Percentiles rank a stretch among this genome's conserved stretches.
phyloP scores from a whole-genome alignment of 2,888 invertebrate genomes.

The Microctonus brassicae region DNA sequence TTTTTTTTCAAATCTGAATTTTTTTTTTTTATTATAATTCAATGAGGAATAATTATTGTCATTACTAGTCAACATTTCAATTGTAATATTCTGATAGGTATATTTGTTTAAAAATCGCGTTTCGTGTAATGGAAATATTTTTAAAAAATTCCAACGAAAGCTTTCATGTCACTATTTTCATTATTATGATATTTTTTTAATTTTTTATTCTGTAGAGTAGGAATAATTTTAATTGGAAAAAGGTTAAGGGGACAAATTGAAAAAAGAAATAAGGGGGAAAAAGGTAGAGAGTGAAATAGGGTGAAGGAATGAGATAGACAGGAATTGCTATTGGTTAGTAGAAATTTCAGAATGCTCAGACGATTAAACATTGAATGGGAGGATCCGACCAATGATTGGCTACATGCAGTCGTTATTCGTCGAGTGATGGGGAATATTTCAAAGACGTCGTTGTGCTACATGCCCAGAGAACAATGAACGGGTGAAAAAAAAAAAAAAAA shows the following conservation, averaged over 20 bases:
- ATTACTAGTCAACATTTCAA: too few relatives aligned
- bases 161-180: background rate
- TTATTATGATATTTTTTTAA: background rate
- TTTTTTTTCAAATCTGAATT: too few relatives aligned
- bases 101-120: too few relatives aligned
- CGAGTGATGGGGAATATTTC: background rate
- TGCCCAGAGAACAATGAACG: background rate
- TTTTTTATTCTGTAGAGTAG: background rate
- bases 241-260: background rate
- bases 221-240: background rate
- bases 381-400: slow-evolving; percentile 62
- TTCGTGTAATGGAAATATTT: too few relatives aligned
- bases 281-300: background rate
- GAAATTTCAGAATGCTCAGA: slow-evolving; percentile 56
- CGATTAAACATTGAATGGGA: slow-evolving; percentile 65
- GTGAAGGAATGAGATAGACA: background rate
- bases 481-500: background rate
- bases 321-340: slow-evolving; percentile 7
- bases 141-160: too few relatives aligned
- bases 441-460: background rate
- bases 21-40: too few relatives aligned
- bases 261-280: background rate
- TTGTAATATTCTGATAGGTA: too few relatives aligned
- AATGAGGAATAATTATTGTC: too few relatives aligned
- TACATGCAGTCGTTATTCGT: slow-evolving; percentile 49